Evolutionary conservation across 2,888 invertebrate genomes (phyloP), one percentile per base, ranked within the genome.

Genomic region (Horisme vitalbata): DNA sequence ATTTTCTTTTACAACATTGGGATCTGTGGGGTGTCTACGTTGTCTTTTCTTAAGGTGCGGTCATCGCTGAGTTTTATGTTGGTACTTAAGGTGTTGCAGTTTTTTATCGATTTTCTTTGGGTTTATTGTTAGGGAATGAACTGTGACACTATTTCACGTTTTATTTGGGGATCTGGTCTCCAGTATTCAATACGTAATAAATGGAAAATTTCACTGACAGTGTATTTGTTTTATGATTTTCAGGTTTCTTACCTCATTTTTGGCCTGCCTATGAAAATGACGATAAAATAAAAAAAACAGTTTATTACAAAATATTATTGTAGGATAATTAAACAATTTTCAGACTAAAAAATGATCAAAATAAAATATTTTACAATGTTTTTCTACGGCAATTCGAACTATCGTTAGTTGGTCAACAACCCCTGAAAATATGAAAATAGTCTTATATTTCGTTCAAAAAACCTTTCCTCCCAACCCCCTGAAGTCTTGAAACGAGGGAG

Each of bases 1-100:
- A 69, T 69, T 75, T 76, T 78, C 79, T 78, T 82, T 80, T 75
- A 71, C 72, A 77, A 76, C 75, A 69, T 78, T 77, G 63, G 57
- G 73, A 61, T 60, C 48, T 57, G 60, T 66, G 59, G 59, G 68
- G 62, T 59, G 65, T 52, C 51, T 55, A 33, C 44, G 52, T 59
- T 59, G 49, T 57, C 50, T 47, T 46, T 57, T 56, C 63, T 66
- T 64, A 67, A 70, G 66, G 65, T 54, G 61, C 64, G 67, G 71
- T 48, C 57, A 57, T 35, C 35, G 23, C 27, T 15, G 41, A n/a
- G 56, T 67, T 59, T 62, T 61, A 60, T 47, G 43, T 3, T 6
- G 34, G 45, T 41, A 21, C 20, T 41, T 45, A 38, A 44, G 49
- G 54, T 45, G 31, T 32, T 45, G 38, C 37, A 41, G 46, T 38